A percentile compares a stretch with the other conserved stretches of the same genome.
phyloP scores from a whole-genome alignment of 2,888 invertebrate genomes.

The Eledona agricola region DNA sequence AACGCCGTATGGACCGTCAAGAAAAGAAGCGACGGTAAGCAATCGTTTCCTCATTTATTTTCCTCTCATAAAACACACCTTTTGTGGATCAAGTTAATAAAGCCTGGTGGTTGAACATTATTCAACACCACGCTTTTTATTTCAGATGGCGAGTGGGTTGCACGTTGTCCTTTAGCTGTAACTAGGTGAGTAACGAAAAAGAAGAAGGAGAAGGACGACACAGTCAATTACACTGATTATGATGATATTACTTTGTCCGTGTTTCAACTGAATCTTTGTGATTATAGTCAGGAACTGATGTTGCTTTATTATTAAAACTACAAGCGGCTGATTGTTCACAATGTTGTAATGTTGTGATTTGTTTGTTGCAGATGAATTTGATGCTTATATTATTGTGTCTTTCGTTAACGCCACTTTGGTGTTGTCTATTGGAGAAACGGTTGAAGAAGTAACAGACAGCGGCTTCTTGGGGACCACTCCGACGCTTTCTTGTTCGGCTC shows the following conservation, averaged over 20 bases:
- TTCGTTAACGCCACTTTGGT: conserved; percentile 99
- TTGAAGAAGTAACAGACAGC: conserved; percentile 99
- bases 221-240: conserved; percentile 37
- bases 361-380: conserved; percentile 92
- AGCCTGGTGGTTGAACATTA: conserved; percentile 70
- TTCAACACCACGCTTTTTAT: conserved; percentile 86
- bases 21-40: conserved; percentile 93
- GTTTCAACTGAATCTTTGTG: conserved; percentile 61
- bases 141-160: conserved; percentile 46
- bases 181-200: conserved; percentile 41
- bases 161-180: conserved; percentile 10
- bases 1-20: conserved; percentile 99
- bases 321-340: not conserved
- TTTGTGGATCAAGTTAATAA: conserved; percentile 47
- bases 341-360: conserved; percentile 49
- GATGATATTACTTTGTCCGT: conserved; percentile 59
- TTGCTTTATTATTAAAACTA: conserved; percentile 11
- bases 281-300: conserved; percentile 53
- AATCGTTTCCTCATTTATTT: conserved; percentile 21
- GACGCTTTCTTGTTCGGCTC: conserved; percentile 95
- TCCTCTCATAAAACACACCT: conserved; percentile 25
- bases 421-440: conserved; percentile 98
- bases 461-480: conserved; percentile 99
- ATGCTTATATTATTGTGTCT: conserved; percentile 99
- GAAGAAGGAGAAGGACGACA: conserved; percentile 14